Base-by-base conservation (phyloP, 1,140 invertebrate genomes). In the Aphelinus certus region DNA sequence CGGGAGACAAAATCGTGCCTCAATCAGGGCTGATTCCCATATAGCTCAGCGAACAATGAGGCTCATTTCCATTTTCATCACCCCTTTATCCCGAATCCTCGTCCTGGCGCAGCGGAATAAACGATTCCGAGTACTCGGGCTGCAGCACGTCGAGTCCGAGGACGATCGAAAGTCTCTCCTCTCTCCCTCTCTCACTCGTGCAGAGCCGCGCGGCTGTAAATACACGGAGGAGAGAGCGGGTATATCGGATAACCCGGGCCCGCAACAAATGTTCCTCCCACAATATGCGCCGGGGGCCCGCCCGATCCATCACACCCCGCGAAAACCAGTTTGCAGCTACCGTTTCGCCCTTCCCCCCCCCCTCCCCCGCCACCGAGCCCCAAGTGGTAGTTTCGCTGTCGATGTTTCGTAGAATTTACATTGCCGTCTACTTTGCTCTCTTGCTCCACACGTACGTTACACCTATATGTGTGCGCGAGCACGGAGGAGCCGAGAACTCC, bases 191-290 rank as follows among this genome's bases (percentile, higher is more conserved):
- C 64, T 61, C 57, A 65, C 64, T 48, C 62, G 55, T 66, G 62
- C 42, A 49, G 56, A 26, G 70, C 42, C 47, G 45, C 45, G 55
- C 61, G 51, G 55, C 63, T 53, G 56, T 49, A 73, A 65, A 73
- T 65, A 65, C 62, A 46, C 56, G 65, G 51, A 57, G 57, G 47
- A 61, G 45, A 57, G 55, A 49, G 26, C 26, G 26, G 26, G 26
- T 26, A 74, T 74, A 74, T 74, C 73, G 73, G 63, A 74, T 74
- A 69, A 74, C 73, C 51, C 49, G 51, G 51, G 5, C 62, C 63
- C 64, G 45, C 65, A 69, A 74, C 73, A 63, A 74, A 69, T 69
- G 65, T 69, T 74, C 69, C 65, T 69, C 60, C 73, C 73, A 69
- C 66, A 74, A 67, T 67, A 57, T 61, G 66, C 6, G 9, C 6